A percentile compares a stretch with the other conserved stretches of the same genome.
Evolutionary conservation across 2,888 invertebrate genomes (phyloP).

Genomic region (Chydorus sphaericus): DNA sequence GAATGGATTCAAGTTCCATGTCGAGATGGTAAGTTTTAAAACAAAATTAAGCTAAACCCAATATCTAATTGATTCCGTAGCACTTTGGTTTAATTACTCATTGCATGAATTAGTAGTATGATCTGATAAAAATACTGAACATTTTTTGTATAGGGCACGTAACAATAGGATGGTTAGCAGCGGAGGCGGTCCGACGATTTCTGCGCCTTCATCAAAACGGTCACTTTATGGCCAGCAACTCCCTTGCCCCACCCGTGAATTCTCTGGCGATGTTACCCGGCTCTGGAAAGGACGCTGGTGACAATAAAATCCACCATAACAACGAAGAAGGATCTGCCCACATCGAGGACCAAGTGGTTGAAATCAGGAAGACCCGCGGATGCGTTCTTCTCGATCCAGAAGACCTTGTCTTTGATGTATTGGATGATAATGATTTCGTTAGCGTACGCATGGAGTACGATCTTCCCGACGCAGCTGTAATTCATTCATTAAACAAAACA

Average conservation of each 20-base stretch:
- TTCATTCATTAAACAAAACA: conserved; percentile 35
- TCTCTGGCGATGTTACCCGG: too few species aligned
- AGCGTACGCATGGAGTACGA: conserved; percentile 37
- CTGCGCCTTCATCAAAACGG: conserved; percentile 28
- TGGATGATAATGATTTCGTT: conserved; percentile 45
- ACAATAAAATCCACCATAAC: too few species aligned
- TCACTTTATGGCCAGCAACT: conserved; percentile 17
- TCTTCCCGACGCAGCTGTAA: conserved; percentile 24
- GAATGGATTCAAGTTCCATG: conserved; percentile 44
- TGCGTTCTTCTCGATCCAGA: conserved; percentile 42
- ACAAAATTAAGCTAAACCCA: not conserved
- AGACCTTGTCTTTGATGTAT: conserved; percentile 36
- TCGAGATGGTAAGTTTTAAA: conserved; percentile 30
- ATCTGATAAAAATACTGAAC: not conserved
- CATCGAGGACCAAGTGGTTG: conserved; percentile 31
- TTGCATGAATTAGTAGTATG: not conserved
- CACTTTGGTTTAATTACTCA: not conserved
- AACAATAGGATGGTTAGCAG: conserved; percentile 37
- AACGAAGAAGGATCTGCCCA: too few species aligned
- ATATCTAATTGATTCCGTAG: not conserved
- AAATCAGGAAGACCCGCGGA: conserved; percentile 41
- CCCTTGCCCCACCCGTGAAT: not conserved
- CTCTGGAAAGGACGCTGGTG: not conserved
- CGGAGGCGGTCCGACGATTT: conserved; percentile 35
- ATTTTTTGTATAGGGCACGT: conserved; percentile 24